Conservation (phyloP, 2,113 vertebrate species). For the Blennius ocellaris region DNA sequence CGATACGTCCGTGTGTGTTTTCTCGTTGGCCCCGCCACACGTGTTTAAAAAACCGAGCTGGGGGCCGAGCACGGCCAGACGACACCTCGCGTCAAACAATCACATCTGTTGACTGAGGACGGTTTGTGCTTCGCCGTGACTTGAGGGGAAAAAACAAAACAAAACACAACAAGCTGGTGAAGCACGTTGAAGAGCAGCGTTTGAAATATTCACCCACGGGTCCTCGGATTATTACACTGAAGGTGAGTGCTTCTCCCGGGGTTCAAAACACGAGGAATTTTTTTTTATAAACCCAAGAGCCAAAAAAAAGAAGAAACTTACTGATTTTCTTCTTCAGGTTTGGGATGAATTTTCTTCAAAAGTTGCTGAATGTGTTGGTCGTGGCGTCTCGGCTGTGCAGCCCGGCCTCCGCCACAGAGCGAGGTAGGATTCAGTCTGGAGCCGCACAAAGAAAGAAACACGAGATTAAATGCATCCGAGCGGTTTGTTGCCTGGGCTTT, state of each 20-base stretch:
- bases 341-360: conserved; percentile 50
- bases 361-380: conserved; percentile 21
- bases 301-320: neutral
- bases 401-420: neutral
- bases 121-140: neutral
- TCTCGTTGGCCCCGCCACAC: neutral
- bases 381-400: conserved; percentile 50
- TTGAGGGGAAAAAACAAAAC: no score
- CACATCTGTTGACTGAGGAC: conserved; percentile 6
- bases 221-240: neutral
- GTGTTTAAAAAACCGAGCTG: conserved; percentile 1
- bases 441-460: neutral
- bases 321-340: conserved; percentile 26
- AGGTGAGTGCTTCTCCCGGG: conserved; percentile 33
- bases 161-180: neutral
- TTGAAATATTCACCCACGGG: neutral
- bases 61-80: conserved; percentile 36
- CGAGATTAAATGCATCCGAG: no score
- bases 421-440: conserved; percentile 38
- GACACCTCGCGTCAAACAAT: neutral
- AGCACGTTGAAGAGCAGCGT: neutral
- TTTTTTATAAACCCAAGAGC: neutral
- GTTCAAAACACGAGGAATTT: neutral
- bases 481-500: no score
- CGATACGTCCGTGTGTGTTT: neutral